phyloP scores from a whole-genome alignment of 2,113 vertebrate species.

The Saimiri boliviensis region DNA sequence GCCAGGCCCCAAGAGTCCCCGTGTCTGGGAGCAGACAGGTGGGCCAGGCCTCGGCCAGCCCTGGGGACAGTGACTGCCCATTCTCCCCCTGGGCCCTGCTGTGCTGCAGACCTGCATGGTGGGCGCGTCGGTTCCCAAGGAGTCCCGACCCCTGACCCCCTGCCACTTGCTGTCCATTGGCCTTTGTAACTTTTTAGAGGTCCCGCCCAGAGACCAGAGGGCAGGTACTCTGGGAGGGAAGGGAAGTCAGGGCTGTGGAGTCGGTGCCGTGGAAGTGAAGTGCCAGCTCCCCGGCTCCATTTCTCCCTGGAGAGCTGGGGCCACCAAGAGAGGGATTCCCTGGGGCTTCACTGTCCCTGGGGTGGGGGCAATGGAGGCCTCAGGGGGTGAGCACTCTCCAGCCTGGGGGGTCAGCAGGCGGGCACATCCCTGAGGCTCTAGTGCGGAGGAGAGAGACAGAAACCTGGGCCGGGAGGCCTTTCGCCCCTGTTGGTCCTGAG shows the following conservation, averaged over 20 bases:
- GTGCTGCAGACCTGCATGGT: background rate
- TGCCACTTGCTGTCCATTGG: background rate
- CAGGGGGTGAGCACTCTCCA: fast-evolving
- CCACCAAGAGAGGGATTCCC: background rate
- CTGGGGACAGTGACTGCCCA: fast-evolving
- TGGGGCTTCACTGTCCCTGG: fast-evolving
- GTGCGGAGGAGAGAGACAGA: background rate
- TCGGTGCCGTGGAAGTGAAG: fast-evolving
- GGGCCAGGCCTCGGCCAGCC: background rate
- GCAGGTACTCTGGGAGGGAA: background rate
- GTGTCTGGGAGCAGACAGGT: background rate
- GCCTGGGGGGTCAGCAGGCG: background rate
- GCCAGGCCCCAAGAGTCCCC: background rate
- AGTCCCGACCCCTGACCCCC: too few relatives aligned
- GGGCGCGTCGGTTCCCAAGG: fast-evolving
- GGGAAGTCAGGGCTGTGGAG: background rate
- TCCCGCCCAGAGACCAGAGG: background rate
- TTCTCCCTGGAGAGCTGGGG: background rate
- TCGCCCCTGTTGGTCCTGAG: conserved; percentile 45
- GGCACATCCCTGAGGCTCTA: background rate
- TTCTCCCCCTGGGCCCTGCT: fast-evolving
- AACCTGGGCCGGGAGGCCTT: background rate
- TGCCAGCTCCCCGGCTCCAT: fast-evolving
- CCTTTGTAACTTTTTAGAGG: background rate
- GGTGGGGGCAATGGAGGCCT: background rate